These are phyloP conservation scores for Enteromius thamalakanensis DNA, from an alignment of 2,797 vertebrate species.

Conservation along the genomic window DNA sequence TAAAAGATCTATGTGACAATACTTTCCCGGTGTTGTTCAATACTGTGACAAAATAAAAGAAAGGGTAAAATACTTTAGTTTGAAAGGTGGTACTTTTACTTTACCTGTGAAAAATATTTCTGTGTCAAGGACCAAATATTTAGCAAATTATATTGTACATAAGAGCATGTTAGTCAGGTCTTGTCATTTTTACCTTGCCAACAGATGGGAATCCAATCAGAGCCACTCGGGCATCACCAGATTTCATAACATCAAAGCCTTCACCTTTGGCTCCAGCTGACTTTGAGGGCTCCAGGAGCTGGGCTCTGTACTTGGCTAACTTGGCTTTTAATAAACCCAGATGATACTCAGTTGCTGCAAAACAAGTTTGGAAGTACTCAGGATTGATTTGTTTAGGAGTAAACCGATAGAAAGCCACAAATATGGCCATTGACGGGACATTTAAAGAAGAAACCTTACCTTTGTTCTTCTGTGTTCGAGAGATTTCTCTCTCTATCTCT, in stretches of 20 bases:
- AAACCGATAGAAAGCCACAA: background rate
- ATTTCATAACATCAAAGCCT: conserved; percentile 99
- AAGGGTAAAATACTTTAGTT: background rate
- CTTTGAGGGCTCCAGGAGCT: conserved; percentile 94
- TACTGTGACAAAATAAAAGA: background rate
- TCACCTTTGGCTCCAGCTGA: conserved; percentile 92
- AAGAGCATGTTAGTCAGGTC: background rate
- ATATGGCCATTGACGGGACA: background rate
- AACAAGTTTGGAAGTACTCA: background rate
- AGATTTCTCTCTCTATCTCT: conserved; percentile 96
- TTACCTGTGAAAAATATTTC: background rate
- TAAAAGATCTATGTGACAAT: background rate
- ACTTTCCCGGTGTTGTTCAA: background rate
- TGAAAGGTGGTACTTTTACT: background rate
- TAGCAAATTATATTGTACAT: background rate
- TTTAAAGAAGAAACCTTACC: conserved; percentile 71
- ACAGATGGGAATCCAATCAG: conserved; percentile 98
- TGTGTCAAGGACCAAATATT: background rate
- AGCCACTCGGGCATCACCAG: conserved; percentile 94
- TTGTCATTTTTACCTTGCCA: conserved; percentile 86
- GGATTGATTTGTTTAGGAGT: background rate
- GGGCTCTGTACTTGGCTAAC: conserved; percentile 94
- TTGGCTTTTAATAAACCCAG: conserved; percentile 97
- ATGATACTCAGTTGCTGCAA: conserved; percentile 94
- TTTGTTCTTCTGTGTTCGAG: conserved; percentile 98